These are phyloP conservation scores for Smittia aterrima DNA, from an alignment of 2,888 invertebrate species.

Conservation along the genomic window DNA sequence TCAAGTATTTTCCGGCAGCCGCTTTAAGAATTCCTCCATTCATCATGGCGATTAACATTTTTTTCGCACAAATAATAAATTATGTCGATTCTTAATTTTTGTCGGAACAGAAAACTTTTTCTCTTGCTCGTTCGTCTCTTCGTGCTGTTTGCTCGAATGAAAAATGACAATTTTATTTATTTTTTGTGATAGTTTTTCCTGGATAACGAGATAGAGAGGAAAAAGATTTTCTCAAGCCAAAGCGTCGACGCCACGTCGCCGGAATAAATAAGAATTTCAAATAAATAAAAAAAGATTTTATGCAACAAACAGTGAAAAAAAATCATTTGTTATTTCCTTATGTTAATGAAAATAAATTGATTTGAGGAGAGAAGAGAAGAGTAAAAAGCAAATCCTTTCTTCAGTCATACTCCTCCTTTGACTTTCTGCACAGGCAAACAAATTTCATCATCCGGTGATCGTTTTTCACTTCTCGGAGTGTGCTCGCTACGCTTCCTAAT, in stretches of 20 bases:
- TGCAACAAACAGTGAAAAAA: background rate
- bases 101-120: background rate
- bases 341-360: slow-evolving; percentile 33
- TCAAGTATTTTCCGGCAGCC: background rate
- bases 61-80: slow-evolving; percentile 32
- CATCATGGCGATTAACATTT: slow-evolving; percentile 31
- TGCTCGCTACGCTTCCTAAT: background rate
- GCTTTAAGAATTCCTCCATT: background rate
- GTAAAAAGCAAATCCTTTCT: slow-evolving; percentile 21
- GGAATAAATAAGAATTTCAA: slow-evolving; percentile 26
- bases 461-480: background rate
- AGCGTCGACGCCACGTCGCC: slow-evolving; percentile 19
- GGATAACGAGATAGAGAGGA: slow-evolving; percentile 13
- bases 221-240: background rate
- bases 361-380: background rate
- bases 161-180: slow-evolving; percentile 37
- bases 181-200: slow-evolving; percentile 36
- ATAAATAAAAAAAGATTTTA: background rate
- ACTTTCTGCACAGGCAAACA: background rate
- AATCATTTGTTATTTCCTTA: background rate
- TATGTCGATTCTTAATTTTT: background rate
- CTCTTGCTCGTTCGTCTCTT: background rate
- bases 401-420: too few species aligned
- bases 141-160: background rate
- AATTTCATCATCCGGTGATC: background rate